phyloP scores from a whole-genome alignment of 2,888 invertebrate species.

The Ernsta delagoae region DNA sequence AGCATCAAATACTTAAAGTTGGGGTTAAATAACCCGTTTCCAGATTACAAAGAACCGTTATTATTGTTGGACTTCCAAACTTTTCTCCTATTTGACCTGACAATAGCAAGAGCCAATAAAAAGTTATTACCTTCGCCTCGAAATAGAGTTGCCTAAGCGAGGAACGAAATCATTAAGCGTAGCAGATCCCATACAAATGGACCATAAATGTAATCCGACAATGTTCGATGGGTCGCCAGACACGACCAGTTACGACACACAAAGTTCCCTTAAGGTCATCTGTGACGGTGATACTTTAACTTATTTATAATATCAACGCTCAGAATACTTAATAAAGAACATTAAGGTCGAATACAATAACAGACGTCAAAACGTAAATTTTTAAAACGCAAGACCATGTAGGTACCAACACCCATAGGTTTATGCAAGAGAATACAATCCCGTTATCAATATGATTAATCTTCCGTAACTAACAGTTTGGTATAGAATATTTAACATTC shows the following conservation, averaged over 20 bases:
- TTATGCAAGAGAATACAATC: constrained; percentile 13
- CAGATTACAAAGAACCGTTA: constrained; percentile 12
- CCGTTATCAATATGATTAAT: constrained; percentile 30
- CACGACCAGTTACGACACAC: constrained; percentile 61
- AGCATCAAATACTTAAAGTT: not conserved
- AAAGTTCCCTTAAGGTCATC: constrained; percentile 39
- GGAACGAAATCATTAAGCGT: constrained; percentile 74
- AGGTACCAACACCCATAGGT: not conserved
- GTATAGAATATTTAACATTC: constrained; percentile 34
- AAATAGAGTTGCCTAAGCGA: constrained; percentile 62
- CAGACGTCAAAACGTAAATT: constrained; percentile 21
- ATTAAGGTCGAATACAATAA: constrained; percentile 12
- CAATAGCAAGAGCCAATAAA: constrained; percentile 50
- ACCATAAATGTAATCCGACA: constrained; percentile 78
- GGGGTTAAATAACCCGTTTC: constrained; percentile 14
- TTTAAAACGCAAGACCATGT: constrained; percentile 19
- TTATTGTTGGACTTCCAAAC: constrained; percentile 18
- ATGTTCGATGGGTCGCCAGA: constrained; percentile 66
- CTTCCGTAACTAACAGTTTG: constrained; percentile 27
- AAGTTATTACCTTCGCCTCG: constrained; percentile 59
- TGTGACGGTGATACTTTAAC: constrained; percentile 14
- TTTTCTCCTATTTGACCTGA: constrained; percentile 43
- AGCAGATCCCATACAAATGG: constrained; percentile 78
- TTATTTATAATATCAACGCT: not conserved
- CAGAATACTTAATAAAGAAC: not conserved